These are phyloP conservation scores for Poecilobothrus nobilitatus DNA, from an alignment of 2,888 invertebrate genomes.

Conservation along the genomic window DNA sequence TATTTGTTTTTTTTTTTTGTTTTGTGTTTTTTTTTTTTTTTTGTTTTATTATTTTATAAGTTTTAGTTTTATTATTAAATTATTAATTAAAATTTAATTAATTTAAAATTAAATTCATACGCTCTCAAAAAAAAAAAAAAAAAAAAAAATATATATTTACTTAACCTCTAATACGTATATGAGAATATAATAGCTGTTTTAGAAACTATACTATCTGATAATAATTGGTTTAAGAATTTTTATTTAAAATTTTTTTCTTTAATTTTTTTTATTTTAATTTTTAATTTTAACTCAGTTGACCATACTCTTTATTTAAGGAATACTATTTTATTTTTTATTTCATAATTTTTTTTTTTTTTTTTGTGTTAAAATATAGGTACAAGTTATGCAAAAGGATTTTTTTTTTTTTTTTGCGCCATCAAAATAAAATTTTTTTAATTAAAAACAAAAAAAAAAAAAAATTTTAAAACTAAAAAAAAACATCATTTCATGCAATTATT, in stretches of 20 bases:
- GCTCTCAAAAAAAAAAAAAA: neutral
- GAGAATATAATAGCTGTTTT: slow-evolving; percentile 8
- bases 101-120: neutral
- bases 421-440: neutral
- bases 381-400: neutral
- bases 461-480: too few relatives aligned
- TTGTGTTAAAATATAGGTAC: neutral
- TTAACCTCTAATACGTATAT: slow-evolving; percentile 11
- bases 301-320: neutral
- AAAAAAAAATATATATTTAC: neutral
- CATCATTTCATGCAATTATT: too few relatives aligned
- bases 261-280: neutral
- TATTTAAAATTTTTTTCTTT: too few relatives aligned
- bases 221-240: neutral
- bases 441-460: neutral
- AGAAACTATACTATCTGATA: slow-evolving; percentile 7
- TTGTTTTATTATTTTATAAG: neutral
- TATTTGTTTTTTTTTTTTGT: slow-evolving; percentile 7
- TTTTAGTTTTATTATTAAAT: too few relatives aligned
- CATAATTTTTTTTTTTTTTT: too few relatives aligned
- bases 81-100: too few relatives aligned
- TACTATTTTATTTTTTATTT: too few relatives aligned
- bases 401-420: neutral
- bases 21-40: neutral
- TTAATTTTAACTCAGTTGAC: neutral